Percentiles rank a stretch among this genome's conserved stretches.
Evolutionary conservation across 2,113 vertebrate species (phyloP).

Genomic region (Menidia beryllina): DNA sequence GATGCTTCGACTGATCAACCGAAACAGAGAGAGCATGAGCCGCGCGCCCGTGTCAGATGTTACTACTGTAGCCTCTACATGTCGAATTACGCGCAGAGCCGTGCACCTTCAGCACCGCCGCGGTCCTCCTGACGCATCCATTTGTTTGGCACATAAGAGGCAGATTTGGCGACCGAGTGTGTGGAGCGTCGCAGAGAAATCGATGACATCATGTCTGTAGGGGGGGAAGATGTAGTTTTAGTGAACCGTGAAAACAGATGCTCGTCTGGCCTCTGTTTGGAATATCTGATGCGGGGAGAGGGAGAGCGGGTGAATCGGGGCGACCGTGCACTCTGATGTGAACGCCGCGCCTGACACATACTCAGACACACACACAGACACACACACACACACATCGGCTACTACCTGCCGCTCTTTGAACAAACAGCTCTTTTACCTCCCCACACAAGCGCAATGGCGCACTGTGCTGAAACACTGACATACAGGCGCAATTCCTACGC

Average conservation of each 20-base stretch:
- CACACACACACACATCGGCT: constrained; percentile 12
- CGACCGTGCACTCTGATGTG: constrained; percentile 54
- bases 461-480: constrained; percentile 54
- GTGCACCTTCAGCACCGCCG: constrained; percentile 22
- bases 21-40: constrained; percentile 18
- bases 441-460: constrained; percentile 71
- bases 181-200: constrained; percentile 66
- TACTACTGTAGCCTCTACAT: constrained; percentile 47
- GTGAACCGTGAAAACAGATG: constrained; percentile 74
- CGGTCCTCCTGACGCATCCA: constrained; percentile 13
- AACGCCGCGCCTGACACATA: constrained; percentile 31
- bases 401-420: constrained; percentile 61
- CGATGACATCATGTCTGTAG: constrained; percentile 83
- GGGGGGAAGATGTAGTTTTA: constrained; percentile 55
- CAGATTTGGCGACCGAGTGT: constrained; percentile 33
- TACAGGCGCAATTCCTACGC: constrained; percentile 41
- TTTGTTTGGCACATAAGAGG: neutral
- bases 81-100: constrained; percentile 53
- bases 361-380: constrained; percentile 18
- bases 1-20: constrained; percentile 30
- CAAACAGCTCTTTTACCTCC: constrained; percentile 45
- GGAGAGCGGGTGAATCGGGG: constrained; percentile 55
- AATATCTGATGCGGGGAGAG: constrained; percentile 50
- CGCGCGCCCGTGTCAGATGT: constrained; percentile 47
- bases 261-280: constrained; percentile 74